These are phyloP conservation scores for Glaucomys volans DNA, from an alignment of 2,113 vertebrate genomes.

Conservation along the genomic window DNA sequence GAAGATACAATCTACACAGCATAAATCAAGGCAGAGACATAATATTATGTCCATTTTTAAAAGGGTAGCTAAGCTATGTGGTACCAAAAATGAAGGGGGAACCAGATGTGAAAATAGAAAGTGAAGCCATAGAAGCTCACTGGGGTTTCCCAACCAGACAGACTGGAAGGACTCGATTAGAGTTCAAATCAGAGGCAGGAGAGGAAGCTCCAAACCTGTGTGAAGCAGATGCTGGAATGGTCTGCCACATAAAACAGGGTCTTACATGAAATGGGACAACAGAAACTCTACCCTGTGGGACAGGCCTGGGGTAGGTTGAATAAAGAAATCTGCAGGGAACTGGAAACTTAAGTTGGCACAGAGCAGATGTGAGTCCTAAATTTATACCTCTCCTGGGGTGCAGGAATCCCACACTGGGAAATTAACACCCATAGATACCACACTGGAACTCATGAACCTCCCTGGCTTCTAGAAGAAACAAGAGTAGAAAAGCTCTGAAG, in stretches of 20 bases:
- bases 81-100: background rate
- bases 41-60: background rate
- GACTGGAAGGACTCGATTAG: background rate
- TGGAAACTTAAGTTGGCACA: slow-evolving; percentile 36
- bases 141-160: background rate
- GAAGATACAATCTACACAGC: background rate
- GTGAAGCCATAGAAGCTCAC: background rate
- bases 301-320: background rate
- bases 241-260: background rate
- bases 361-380: slow-evolving; percentile 61
- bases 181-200: background rate
- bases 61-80: background rate
- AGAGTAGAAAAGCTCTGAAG: slow-evolving; percentile 14
- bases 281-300: slow-evolving; percentile 20
- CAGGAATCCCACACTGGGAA: slow-evolving; percentile 50
- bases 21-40: background rate
- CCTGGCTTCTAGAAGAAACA: slow-evolving; percentile 42
- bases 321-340: slow-evolving; percentile 40
- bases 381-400: slow-evolving; percentile 31
- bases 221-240: background rate
- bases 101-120: background rate
- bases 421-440: background rate
- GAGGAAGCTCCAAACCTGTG: background rate
- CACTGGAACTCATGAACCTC: background rate
- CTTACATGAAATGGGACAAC: background rate